Percentiles rank a stretch among this genome's conserved stretches.
Conservation (phyloP, 2,888 invertebrate species). For the Buathra laborator region DNA sequence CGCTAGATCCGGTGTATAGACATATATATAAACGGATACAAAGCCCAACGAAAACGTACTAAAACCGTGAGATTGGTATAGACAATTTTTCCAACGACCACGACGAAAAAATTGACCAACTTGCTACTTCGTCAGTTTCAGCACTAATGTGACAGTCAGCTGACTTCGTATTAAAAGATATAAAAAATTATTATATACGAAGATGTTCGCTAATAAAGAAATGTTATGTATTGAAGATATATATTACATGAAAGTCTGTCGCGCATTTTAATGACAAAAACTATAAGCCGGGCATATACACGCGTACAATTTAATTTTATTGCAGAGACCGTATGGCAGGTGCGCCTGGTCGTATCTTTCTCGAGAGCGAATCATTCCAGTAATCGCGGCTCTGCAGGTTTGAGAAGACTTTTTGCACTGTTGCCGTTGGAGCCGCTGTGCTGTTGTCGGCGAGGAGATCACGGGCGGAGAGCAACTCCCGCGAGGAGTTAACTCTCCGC, state of each 20-base stretch:
- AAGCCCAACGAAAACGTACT: not conserved
- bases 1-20: slow-evolving; percentile 10
- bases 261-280: slow-evolving; percentile 40
- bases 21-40: too few species aligned
- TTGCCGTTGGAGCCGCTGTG: slow-evolving; percentile 1
- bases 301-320: slow-evolving; percentile 56
- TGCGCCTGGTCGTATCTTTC: slow-evolving; percentile 43
- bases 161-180: not conserved
- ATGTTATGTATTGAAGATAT: slow-evolving; percentile 13
- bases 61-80: not conserved
- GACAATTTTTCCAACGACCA: not conserved
- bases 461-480: slow-evolving; percentile 27
- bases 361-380: slow-evolving; percentile 48
- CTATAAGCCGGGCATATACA: slow-evolving; percentile 15
- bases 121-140: not conserved
- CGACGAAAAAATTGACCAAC: not conserved
- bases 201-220: slow-evolving; percentile 25
- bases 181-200: not conserved
- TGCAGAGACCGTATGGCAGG: slow-evolving; percentile 42
- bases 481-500: slow-evolving; percentile 18
- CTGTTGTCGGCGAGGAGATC: not conserved
- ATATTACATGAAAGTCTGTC: slow-evolving; percentile 33
- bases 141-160: not conserved
- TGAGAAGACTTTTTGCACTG: slow-evolving; percentile 31
- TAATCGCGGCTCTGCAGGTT: slow-evolving; percentile 33